Evolutionary conservation across 2,113 vertebrate species (phyloP).

Genomic region (Marcusenius ussheri): DNA sequence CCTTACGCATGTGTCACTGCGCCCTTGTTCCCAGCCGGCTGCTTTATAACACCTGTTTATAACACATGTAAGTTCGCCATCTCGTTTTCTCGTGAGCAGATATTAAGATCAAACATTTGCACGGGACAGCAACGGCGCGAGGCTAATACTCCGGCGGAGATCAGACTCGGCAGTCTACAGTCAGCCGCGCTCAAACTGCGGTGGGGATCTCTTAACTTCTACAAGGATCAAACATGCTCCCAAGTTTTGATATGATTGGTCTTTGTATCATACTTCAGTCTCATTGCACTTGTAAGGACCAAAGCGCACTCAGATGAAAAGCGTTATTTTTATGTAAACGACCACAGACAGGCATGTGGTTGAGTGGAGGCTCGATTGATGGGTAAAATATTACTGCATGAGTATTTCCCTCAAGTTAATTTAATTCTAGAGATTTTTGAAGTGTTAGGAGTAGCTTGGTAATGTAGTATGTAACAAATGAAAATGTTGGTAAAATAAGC

Average conservation of each 20-base stretch:
- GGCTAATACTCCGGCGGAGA: neutral
- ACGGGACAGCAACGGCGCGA: neutral
- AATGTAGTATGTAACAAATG: neutral
- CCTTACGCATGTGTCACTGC: slow-evolving; percentile 9
- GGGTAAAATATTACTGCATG: neutral
- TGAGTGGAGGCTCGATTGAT: neutral
- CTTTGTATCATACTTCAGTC: neutral
- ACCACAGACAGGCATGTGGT: neutral
- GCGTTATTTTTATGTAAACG: neutral
- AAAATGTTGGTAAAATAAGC: neutral
- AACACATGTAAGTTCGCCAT: neutral
- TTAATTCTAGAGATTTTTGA: neutral
- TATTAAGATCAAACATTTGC: neutral
- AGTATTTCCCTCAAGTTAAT: neutral
- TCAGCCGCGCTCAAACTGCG: neutral
- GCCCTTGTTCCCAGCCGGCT: neutral
- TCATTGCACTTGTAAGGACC: neutral
- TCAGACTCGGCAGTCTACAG: slow-evolving; percentile 9
- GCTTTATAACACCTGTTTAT: neutral
- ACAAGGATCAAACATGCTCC: neutral
- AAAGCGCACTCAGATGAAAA: neutral
- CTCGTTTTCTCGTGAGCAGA: neutral
- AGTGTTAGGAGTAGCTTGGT: neutral
- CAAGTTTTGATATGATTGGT: neutral
- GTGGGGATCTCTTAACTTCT: neutral